Base-by-base conservation (phyloP, 2,888 invertebrate species). In the Euphydryas editha region DNA sequence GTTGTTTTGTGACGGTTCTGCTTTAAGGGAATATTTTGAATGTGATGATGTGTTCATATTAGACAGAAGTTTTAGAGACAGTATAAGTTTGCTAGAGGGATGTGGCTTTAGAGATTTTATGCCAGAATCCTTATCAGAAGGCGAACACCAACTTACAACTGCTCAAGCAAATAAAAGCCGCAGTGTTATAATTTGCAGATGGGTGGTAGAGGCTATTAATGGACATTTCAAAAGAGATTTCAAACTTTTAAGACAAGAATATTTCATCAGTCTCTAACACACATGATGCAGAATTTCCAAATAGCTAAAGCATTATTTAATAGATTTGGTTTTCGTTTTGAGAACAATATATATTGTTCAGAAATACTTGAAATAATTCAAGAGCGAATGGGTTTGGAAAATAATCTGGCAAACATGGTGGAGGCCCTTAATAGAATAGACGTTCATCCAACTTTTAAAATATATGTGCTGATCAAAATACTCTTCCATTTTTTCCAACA, bases 151-250 rank as follows among this genome's bases (percentile, higher is more conserved):
- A n/a, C n/a, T n/a, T n/a, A n/a, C n/a, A n/a, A n/a, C n/a, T n/a
- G n/a, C n/a, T n/a, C n/a, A n/a, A n/a, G n/a, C n/a, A n/a, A n/a
- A n/a, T n/a, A n/a, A n/a, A n/a, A n/a, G n/a, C n/a, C n/a, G n/a
- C n/a, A n/a, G n/a, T n/a, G n/a, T n/a, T n/a, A n/a, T n/a, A 64
- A 17, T 44, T 57, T 68, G 68, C 49, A 42, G 68, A 55, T 69
- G 65, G 68, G 71, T 71, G 58, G 66, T 67, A 24, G 68, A 68
- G 30, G 68, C 37, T 30, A 62, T 71, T 11, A 39, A 71, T 60
- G 63, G 65, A 8, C 55, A 63, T 44, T 71, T 69, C 49, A 67
- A 71, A 57, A 63, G 60, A 46, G 62, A 66, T 42, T 72, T 62
- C 54, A 64, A 65, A 42, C 15, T 68, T 15, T 56, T 72, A 11